Evolutionary conservation across 1,140 invertebrate species (phyloP), one percentile per base, ranked within the genome.

Genomic region (Heliconius hermathena): DNA sequence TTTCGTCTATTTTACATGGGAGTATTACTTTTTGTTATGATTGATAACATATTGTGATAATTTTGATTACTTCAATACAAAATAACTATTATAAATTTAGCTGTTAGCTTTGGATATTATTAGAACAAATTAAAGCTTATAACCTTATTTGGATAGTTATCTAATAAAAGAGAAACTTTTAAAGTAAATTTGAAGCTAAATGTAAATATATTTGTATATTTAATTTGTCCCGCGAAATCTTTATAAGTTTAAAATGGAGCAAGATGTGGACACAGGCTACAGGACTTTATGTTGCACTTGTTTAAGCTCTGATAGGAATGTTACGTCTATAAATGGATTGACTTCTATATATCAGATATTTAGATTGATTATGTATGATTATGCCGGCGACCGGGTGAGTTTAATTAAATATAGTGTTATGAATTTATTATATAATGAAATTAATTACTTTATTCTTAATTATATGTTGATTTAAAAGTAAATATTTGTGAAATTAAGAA

Each of bases 21-120:
- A 92, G 93, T 93, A 91, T 94, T 90, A 93, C 90, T 94, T 94
- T 92, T 93, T 94, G 93, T 94, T 93, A 85, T 93, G 91, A 92
- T 90, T 87, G 84, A 86, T 88, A 89, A 87, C 66, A 84, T 84
- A 86, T 87, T 78, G 86, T 83, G 81, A 87, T 82, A 72, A 78
- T 66, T 81, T 82, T 73, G 49, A 41, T 86, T 66, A 26, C n/a
- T 66, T 66, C 22, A 29, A 22, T n/a, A 22, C n/a, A 26, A 11
- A 66, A 16, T 29, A 26, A 26, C 11, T 26, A 13, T 29, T 16
- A 22, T 26, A 5, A 4, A 66, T 29, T 66, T 26, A 29, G 5
- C 26, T 5, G 1, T 38, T 41, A 36, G 18, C 20, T 72, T 72
- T 20, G 5, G 60, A 66, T 66, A 29, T 66, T 22, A 66, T 22